Evolutionary conservation across 92 coral and sea anemone genomes (phyloP), one percentile per base, ranked within the genome.

Genomic region (Scolanthus callimorphus): DNA sequence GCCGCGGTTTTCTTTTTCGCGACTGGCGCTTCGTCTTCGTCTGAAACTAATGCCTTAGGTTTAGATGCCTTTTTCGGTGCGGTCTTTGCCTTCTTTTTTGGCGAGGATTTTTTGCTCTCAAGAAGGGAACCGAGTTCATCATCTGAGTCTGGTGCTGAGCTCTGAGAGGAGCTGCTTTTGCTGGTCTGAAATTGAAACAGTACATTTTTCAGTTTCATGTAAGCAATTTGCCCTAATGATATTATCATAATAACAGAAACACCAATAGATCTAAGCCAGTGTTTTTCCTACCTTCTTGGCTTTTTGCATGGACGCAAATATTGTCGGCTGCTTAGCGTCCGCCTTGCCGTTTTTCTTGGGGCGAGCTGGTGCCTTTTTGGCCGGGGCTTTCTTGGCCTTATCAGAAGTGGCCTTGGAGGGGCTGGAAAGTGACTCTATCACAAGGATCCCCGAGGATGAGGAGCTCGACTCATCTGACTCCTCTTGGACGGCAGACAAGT

Each of bases 61-160:
- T 22, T 43, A 2, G 3, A 25, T 11, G 38, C 12, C 50, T 62
- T 46, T 3, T 11, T 44, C 8, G 38, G 31, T 1, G 59, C 2
- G 4, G 2, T 29, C 25, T 9, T 37, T 54, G 60, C 6, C 60
- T 22, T 27, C 25, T 37, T 57, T 21, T 34, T 57, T 57, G 63
- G 44, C 20, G 20, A 9, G 13, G 17, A 3, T 57, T 29, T 34
- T 57, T 57, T 27, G 21, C 30, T 57, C 25, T 57, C 46, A 2
- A 67, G 55, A 2, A 67, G 41, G 2, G 64, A 38, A 11, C 55
- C 74, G 17, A 67, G 43, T 6, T 67, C 74, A n/a, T 44, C 74
- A 31, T 67, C 74, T 6, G 74, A 67, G 29, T 67, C 74, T 3
- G 27, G n/a, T n/a, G n/a, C n/a, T n/a, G n/a, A 4, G 51, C 39